Evolutionary conservation across 2,113 vertebrate species (phyloP).

Genomic region (Cyanocitta stelleri): DNA sequence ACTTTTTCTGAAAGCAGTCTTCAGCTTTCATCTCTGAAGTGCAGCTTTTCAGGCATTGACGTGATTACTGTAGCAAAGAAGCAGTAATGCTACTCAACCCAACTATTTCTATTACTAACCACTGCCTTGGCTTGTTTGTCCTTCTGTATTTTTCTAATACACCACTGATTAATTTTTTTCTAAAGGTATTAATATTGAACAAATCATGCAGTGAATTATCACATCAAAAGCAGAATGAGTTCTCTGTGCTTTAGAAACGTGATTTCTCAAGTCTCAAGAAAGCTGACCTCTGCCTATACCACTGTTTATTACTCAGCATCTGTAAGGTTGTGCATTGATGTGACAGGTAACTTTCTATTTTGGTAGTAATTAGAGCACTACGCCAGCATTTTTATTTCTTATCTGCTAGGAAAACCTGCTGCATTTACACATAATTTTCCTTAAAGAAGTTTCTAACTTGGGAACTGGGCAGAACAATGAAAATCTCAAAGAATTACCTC

Average conservation of each 20-base stretch:
- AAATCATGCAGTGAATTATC: not conserved
- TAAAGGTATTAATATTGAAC: not conserved
- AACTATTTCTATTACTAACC: not conserved
- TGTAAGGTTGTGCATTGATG: not conserved
- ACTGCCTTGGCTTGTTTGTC: not conserved
- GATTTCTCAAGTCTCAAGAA: not conserved
- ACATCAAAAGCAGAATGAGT: not conserved
- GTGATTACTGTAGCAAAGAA: not conserved
- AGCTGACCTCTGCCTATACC: not conserved
- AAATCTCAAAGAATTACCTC: not conserved
- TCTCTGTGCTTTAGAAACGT: not conserved
- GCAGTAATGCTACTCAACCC: not conserved
- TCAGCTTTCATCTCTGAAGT: not conserved
- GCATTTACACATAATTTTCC: accelerated
- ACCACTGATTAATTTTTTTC: not conserved
- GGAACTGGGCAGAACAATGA: not conserved
- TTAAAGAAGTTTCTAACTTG: not conserved
- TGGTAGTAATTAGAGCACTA: not conserved
- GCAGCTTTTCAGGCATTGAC: not conserved
- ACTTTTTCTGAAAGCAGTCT: not conserved
- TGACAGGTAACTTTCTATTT: not conserved
- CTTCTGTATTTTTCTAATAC: not conserved
- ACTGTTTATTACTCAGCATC: not conserved
- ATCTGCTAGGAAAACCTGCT: not conserved
- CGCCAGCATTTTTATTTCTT: not conserved